Evolutionary conservation across 2,888 invertebrate species (phyloP).

Genomic region (Mechanitis mazaeus): DNA sequence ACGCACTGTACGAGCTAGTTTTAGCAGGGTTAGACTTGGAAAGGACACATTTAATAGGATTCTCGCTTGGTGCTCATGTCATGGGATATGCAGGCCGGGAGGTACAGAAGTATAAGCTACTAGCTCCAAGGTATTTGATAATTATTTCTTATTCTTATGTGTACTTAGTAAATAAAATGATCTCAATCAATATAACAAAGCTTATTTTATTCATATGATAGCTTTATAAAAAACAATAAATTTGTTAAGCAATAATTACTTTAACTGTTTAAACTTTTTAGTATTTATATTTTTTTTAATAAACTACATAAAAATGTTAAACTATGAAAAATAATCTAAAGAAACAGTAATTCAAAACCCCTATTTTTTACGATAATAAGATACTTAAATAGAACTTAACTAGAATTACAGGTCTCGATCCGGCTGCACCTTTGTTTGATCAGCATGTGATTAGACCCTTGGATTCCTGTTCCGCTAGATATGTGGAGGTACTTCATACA

Average conservation of each 20-base stretch:
- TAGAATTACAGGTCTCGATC: constrained; percentile 70
- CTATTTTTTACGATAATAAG: too few relatives aligned
- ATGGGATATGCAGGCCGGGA: constrained; percentile 55
- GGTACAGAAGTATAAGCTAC: constrained; percentile 42
- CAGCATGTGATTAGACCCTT: constrained; percentile 37
- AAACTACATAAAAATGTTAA: too few relatives aligned
- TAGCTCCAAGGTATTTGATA: constrained; percentile 48
- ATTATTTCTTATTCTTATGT: too few relatives aligned
- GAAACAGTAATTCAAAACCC: too few relatives aligned
- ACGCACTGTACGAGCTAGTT: constrained; percentile 34
- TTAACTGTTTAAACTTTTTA: constrained; percentile 27
- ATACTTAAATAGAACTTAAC: constrained; percentile 2
- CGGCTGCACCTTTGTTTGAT: constrained; percentile 63
- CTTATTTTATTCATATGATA: too few relatives aligned
- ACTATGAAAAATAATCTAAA: too few relatives aligned
- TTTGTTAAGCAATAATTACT: constrained; percentile 25
- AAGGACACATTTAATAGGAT: constrained; percentile 43
- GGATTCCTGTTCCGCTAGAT: constrained; percentile 51
- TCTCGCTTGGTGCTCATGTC: constrained; percentile 52
- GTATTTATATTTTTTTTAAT: too few relatives aligned
- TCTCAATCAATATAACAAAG: background rate
- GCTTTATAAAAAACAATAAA: background rate
- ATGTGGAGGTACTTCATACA: constrained; percentile 77
- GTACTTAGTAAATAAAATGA: too few relatives aligned
- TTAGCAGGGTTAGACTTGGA: constrained; percentile 33